Percentiles rank a stretch among this genome's conserved stretches.
phyloP scores from a whole-genome alignment of 2,113 vertebrate genomes.

The Megalops atlanticus region DNA sequence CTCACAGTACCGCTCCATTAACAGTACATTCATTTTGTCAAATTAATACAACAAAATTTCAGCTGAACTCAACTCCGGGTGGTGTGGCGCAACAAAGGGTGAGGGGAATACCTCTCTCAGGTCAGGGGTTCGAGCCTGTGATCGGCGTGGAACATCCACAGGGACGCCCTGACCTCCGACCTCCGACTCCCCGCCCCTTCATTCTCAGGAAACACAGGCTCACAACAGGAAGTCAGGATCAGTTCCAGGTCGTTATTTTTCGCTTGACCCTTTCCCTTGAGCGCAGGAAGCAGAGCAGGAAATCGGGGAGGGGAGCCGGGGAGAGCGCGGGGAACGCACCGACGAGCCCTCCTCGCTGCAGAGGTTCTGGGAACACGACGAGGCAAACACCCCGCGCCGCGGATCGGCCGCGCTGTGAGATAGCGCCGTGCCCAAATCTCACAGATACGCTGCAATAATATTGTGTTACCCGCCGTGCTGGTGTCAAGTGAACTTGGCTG shows the following conservation, averaged over 20 bases:
- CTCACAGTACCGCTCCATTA: too few species aligned
- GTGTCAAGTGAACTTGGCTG: not conserved
- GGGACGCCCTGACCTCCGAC: not conserved
- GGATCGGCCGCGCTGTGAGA: not conserved
- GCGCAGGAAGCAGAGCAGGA: conserved; percentile 37
- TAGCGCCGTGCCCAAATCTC: not conserved
- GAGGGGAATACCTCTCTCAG: too few species aligned
- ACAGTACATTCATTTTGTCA: too few species aligned
- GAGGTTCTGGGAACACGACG: not conserved
- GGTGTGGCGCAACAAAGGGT: too few species aligned
- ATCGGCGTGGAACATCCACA: too few species aligned
- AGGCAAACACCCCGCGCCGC: not conserved
- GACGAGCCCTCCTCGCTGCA: not conserved
- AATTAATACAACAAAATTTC: too few species aligned
- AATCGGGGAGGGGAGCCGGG: not conserved
- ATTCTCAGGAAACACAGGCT: conserved; percentile 52
- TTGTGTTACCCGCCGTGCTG: not conserved
- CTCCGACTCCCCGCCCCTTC: conserved; percentile 25
- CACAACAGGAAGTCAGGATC: conserved; percentile 63
- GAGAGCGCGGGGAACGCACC: conserved; percentile 15
- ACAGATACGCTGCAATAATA: not conserved
- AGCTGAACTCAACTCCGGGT: too few species aligned
- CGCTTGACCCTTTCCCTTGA: conserved; percentile 52
- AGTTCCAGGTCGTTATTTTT: conserved; percentile 43
- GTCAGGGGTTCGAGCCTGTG: too few species aligned